A percentile compares a stretch with the other conserved stretches of the same genome.
Evolutionary conservation across 2,113 vertebrate species (phyloP).

Genomic region (Cebus imitator): DNA sequence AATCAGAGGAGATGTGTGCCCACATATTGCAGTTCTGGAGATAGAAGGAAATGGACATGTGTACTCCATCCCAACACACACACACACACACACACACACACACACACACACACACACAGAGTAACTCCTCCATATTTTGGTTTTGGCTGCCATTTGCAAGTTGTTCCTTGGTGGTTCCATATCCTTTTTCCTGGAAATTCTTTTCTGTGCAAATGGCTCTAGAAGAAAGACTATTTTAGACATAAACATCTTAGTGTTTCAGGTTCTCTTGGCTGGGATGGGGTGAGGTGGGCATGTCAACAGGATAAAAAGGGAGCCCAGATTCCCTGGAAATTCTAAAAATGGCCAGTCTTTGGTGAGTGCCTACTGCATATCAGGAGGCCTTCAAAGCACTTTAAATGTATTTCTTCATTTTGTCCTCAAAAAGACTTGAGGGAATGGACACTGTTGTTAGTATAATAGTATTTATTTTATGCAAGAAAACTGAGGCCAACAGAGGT

Average conservation of each 20-base stretch:
- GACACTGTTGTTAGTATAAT: too few species aligned
- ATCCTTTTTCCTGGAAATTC: not conserved
- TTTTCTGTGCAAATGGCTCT: not conserved
- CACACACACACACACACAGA: too few species aligned
- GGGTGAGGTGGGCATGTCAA: not conserved
- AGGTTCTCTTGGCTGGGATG: not conserved
- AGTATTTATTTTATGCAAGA: too few species aligned
- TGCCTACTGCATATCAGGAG: not conserved
- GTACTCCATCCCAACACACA: too few species aligned
- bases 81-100: accelerated
- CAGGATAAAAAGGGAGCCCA: not conserved
- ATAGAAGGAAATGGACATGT: not conserved
- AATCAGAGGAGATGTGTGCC: not conserved
- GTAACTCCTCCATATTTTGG: not conserved
- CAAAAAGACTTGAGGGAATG: too few species aligned
- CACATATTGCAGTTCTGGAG: not conserved
- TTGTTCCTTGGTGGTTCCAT: not conserved
- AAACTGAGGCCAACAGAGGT: not conserved
- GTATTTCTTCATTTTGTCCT: not conserved
- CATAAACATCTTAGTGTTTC: not conserved
- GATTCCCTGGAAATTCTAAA: not conserved
- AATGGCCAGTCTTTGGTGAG: not conserved
- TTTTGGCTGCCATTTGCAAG: not conserved
- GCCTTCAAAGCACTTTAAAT: not conserved
- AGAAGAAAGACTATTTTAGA: not conserved